A percentile compares a stretch with the other conserved stretches of the same genome.
phyloP scores from a whole-genome alignment of 2,888 invertebrate species.

The Taphrorychus bicolor region DNA sequence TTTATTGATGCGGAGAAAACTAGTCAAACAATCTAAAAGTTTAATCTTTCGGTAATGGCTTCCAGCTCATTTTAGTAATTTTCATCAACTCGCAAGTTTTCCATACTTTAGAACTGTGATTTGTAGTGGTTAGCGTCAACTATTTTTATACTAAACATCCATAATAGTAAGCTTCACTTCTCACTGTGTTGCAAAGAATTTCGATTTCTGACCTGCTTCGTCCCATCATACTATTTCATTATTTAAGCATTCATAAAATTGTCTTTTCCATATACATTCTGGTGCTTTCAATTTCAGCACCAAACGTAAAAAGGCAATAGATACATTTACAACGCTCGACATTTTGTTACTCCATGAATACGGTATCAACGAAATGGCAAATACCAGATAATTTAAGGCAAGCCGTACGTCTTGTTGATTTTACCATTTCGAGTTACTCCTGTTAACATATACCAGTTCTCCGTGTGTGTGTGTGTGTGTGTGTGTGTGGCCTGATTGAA shows the following conservation, averaged over 20 bases:
- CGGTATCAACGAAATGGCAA: neutral
- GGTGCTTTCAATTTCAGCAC: neutral
- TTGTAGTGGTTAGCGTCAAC: too few relatives aligned
- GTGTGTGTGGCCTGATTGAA: slow-evolving; percentile 27
- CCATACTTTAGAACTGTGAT: neutral
- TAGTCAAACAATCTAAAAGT: neutral
- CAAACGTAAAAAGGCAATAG: neutral
- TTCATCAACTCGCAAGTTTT: neutral
- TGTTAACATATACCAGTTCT: slow-evolving; percentile 31
- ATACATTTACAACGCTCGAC: neutral
- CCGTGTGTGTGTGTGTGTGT: too few relatives aligned
- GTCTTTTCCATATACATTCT: too few relatives aligned
- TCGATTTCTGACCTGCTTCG: neutral
- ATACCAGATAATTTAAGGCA: neutral
- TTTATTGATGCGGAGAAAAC: neutral
- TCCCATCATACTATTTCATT: neutral
- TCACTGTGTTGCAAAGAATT: neutral
- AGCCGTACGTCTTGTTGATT: slow-evolving; percentile 26
- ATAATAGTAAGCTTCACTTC: too few relatives aligned
- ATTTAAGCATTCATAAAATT: neutral
- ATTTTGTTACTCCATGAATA: neutral
- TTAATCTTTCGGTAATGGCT: neutral
- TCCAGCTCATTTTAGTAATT: neutral
- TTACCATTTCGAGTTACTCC: slow-evolving; percentile 17
- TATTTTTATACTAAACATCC: neutral